Evolutionary conservation across 2,888 invertebrate species (phyloP), one percentile per base, ranked within the genome.

Genomic region (Petrolisthes manimaculis): DNA sequence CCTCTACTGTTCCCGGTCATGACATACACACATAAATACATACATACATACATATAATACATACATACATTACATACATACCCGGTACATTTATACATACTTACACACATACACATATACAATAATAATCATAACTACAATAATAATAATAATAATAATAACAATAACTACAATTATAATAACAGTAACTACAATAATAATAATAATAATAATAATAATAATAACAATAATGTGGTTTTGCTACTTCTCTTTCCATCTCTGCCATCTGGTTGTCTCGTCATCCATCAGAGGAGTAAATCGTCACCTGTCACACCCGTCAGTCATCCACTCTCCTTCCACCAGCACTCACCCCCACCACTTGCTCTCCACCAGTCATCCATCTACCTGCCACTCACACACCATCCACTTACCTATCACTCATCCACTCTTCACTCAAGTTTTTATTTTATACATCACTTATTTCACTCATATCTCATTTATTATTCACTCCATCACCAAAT

Each of bases 1-100:
- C 61, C 61, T 61, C 61, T 14, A 61, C 61, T 61, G 61, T 61
- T n/a, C 21, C 24, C 75, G 8, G 12, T 14, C 21, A 21, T 21
- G 8, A 18, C 75, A 18, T 75, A 21, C 24, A 75, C n/a, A 75
- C 24, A 75, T 75, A 75, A 14, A 75, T 75, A 14, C 24, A 75
- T 75, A 75, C 24, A 75, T 75, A 75, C 24, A 75, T 75, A 75
- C 24, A 75, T 75, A 75, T n/a, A 75, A n/a, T 75, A 75, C 24
- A 75, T 75, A 75, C 8, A 75, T 75, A 75, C 24, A 75, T 61
- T 21, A 75, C 21, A 75, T 24, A 75, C 21, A 75, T 21, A 75
- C 21, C 8, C 75, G 8, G n/a, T 24, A 75, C 75, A 14, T 6
- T 21, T 21, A 81, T 18, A 12, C 61, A 81, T 81, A 14, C 37